These are phyloP conservation scores for Condylura cristata DNA, from an alignment of 2,113 vertebrate species.

Conservation along the genomic window DNA sequence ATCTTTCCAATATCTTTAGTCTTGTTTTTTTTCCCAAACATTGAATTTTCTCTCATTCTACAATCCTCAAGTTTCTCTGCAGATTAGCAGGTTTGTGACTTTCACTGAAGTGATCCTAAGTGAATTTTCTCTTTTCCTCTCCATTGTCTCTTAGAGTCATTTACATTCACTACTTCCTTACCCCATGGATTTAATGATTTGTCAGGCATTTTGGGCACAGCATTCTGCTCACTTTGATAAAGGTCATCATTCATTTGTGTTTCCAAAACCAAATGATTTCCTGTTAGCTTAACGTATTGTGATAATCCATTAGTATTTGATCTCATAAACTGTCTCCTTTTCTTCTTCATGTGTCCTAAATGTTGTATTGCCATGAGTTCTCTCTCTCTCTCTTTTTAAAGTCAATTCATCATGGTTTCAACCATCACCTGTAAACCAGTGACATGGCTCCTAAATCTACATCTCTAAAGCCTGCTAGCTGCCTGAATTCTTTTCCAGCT, in stretches of 20 bases:
- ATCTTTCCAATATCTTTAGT: neutral
- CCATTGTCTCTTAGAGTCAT: neutral
- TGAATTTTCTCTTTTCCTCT: neutral
- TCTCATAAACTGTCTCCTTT: neutral
- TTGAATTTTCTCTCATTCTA: neutral
- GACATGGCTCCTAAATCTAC: neutral
- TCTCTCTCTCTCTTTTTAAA: neutral
- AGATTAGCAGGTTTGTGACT: neutral
- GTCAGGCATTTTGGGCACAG: neutral
- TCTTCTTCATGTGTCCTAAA: neutral
- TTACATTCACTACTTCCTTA: neutral
- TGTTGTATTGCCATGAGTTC: neutral
- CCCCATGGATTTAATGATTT: neutral
- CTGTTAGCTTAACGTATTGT: neutral
- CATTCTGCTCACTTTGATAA: neutral
- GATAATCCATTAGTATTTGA: neutral
- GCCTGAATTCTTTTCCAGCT: neutral
- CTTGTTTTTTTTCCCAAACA: neutral
- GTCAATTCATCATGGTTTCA: neutral
- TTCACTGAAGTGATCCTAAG: neutral
- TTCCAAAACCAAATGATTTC: neutral
- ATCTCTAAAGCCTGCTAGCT: neutral
- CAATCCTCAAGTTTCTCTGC: neutral
- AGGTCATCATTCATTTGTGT: neutral
- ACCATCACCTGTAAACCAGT: neutral